Conservation (phyloP, 2,113 vertebrate genomes). For the Grantiella picta region DNA sequence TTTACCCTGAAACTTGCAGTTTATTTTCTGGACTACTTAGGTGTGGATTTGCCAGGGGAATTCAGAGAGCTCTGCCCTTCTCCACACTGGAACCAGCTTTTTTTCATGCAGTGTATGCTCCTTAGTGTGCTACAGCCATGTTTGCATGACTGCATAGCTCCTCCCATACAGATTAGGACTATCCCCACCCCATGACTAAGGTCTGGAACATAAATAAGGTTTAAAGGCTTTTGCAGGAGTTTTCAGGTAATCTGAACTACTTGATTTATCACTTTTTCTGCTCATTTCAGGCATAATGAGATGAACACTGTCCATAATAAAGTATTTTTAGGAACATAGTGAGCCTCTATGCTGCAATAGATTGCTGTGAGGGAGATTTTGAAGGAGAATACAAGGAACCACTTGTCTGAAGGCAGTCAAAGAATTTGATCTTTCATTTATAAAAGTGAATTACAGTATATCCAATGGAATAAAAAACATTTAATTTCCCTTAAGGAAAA, state of each 20-base stretch:
- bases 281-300: background rate
- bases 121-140: background rate
- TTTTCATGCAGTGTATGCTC: background rate
- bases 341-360: background rate
- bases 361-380: background rate
- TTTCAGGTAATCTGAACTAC: background rate
- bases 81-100: background rate
- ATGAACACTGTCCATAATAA: background rate
- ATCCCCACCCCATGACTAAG: slow-evolving; percentile 17
- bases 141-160: background rate
- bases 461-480: background rate
- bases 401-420: background rate
- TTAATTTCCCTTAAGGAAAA: background rate
- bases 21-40: background rate
- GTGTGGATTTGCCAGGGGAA: background rate
- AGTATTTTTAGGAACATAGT: background rate
- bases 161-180: background rate
- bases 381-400: background rate
- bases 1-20: background rate
- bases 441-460: background rate
- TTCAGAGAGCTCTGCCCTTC: background rate
- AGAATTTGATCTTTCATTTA: background rate
- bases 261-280: background rate
- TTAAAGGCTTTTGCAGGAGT: background rate
- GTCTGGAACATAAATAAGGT: background rate